Evolutionary conservation across 2,797 vertebrate genomes (phyloP), one percentile per base, ranked within the genome.

Genomic region (Eutrigla gurnardus): DNA sequence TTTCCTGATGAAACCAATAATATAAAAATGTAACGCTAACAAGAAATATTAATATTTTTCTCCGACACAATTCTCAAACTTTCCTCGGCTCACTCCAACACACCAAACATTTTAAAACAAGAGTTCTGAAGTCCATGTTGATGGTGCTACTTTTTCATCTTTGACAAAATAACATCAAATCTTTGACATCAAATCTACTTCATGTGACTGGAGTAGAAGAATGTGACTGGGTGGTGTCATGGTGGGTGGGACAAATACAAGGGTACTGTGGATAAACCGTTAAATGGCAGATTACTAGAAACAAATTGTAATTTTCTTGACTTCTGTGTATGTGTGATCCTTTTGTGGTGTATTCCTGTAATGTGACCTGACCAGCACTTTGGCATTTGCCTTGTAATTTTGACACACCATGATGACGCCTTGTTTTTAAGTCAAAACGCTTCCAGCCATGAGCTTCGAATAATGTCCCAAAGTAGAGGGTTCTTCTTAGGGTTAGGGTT

Each of bases 291-390:
- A 73, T 11, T 61, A 32, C 39, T 11, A 12, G 40, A 15, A 49
- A 14, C 15, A 59, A 25, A 69, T 53, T n/a, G 0, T 2, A 39
- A 54, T 54, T 11, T 37, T 67, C 46, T 53, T 60, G 3, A 18
- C 5, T 40, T 39, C 8, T 39, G 4, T 37, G 25, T 60, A 36
- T 65, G 25, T 1, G 39, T 50, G 12, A n/a, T 53, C 45, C 8
- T 54, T 33, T 69, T 13, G 36, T 52, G 14, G 18, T 10, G 37
- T 50, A 46, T 8, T 62, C 15, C 2, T 40, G 37, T 46, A 72
- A 60, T 74, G 53, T 67, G 75, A 60, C 17, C 13, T 0, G 47
- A 49, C 17, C 46, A 54, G 12, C 15, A 46, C 18, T 39, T 15
- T 5, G 11, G 52, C 6, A 64, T 50, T 50, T 14, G 13, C 36